phyloP scores from a whole-genome alignment of 2,888 invertebrate genomes.

The Tyria jacobaeae region DNA sequence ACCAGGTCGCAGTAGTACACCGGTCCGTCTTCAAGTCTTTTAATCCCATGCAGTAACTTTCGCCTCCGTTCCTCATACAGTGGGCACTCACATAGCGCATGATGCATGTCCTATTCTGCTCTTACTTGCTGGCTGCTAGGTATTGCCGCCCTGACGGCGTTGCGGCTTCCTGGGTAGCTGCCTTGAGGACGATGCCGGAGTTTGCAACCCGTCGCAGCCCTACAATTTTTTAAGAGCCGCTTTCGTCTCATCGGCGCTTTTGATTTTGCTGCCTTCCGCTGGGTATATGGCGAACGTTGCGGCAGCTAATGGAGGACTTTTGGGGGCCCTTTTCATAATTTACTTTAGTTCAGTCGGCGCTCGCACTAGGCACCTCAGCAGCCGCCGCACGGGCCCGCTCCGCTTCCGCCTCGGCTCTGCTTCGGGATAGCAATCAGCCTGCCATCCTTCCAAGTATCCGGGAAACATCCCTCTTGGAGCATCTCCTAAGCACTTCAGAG shows the following conservation, averaged over 20 bases:
- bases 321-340: too few relatives aligned
- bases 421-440: too few relatives aligned
- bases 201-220: not conserved
- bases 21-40: too few relatives aligned
- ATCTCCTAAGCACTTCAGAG: not conserved
- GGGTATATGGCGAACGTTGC: not conserved
- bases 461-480: conserved; percentile 28
- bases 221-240: not conserved
- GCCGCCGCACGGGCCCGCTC: too few relatives aligned
- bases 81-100: conserved; percentile 2
- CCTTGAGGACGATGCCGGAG: not conserved
- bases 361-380: too few relatives aligned
- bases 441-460: too few relatives aligned
- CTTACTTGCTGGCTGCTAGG: not conserved
- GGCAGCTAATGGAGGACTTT: not conserved
- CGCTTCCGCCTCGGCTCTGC: too few relatives aligned
- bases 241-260: not conserved
- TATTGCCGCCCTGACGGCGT: not conserved
- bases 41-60: not conserved
- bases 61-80: not conserved
- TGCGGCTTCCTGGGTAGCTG: not conserved
- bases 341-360: too few relatives aligned
- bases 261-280: not conserved
- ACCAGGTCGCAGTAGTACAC: too few relatives aligned
- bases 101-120: not conserved